phyloP scores from a whole-genome alignment of 2,888 invertebrate species.

The Cheilosia impressa region DNA sequence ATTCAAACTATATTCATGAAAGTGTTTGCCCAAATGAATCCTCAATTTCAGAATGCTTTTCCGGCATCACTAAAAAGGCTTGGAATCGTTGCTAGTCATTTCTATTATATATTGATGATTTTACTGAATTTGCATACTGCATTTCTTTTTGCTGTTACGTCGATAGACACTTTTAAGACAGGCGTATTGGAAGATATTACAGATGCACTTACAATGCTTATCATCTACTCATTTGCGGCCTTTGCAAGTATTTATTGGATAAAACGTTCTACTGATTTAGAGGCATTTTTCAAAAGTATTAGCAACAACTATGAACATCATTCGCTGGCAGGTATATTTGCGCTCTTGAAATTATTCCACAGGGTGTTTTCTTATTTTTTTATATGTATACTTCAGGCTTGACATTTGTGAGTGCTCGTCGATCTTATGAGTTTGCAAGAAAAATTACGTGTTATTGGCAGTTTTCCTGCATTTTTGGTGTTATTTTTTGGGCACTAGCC shows the following conservation, averaged over 20 bases:
- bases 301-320: conserved; percentile 79
- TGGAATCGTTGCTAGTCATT: conserved; percentile 31
- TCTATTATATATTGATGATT: conserved; percentile 75
- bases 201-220: conserved; percentile 79
- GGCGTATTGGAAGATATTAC: conserved; percentile 79
- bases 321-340: conserved; percentile 78
- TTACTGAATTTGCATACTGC: conserved; percentile 77
- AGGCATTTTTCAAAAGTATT: conserved; percentile 76
- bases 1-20: conserved; percentile 76
- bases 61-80: conserved; percentile 58
- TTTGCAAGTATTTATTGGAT: conserved; percentile 79
- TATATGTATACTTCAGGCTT: conserved; percentile 72
- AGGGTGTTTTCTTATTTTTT: no score
- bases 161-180: conserved; percentile 76
- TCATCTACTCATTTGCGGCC: conserved; percentile 80
- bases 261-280: conserved; percentile 70
- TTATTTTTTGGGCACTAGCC: conserved; percentile 78
- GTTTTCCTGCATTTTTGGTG: conserved; percentile 77
- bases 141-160: conserved; percentile 78
- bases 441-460: conserved; percentile 78
- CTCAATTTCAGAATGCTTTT: conserved; percentile 67
- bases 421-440: conserved; percentile 74
- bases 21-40: conserved; percentile 77
- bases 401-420: conserved; percentile 78
- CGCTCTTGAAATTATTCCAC: no score